These are phyloP conservation scores for Protonibea diacanthus DNA, from an alignment of 2,797 vertebrate genomes.

Conservation along the genomic window DNA sequence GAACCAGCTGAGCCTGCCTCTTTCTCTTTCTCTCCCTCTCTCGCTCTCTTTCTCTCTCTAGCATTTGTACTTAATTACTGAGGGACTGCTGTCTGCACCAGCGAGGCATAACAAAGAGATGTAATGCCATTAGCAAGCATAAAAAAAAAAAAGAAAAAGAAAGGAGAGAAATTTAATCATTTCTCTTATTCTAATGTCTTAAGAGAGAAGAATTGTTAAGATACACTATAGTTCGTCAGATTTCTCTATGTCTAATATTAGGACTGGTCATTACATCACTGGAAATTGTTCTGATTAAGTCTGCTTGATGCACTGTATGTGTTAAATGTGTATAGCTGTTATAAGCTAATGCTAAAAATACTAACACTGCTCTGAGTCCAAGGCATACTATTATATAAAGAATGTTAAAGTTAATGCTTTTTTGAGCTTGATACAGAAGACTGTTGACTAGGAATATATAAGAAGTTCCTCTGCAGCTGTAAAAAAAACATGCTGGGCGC, in stretches of 20 bases:
- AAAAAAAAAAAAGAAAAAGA: constrained; percentile 49
- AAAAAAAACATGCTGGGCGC: neutral
- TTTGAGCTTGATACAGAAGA: neutral
- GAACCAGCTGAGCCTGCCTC: constrained; percentile 83
- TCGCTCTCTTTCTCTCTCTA: constrained; percentile 72
- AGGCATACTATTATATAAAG: neutral
- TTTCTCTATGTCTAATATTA: constrained; percentile 40
- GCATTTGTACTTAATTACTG: constrained; percentile 85
- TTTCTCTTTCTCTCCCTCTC: constrained; percentile 67
- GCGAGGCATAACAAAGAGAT: constrained; percentile 83
- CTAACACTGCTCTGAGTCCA: neutral
- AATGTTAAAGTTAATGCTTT: neutral
- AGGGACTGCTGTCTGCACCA: constrained; percentile 83
- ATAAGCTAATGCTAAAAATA: neutral
- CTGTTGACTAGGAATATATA: neutral
- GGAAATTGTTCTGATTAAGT: constrained; percentile 12
- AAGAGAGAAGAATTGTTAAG: constrained; percentile 59
- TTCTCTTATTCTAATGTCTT: constrained; percentile 68
- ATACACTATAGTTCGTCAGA: constrained; percentile 46
- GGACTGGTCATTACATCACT: constrained; percentile 30
- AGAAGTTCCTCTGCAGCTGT: neutral
- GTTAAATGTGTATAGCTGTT: constrained; percentile 21
- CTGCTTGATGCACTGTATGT: constrained; percentile 9
- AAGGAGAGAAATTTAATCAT: constrained; percentile 67
- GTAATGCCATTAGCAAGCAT: constrained; percentile 80